Evolutionary conservation across 2,113 vertebrate genomes (phyloP), one percentile per base, ranked within the genome.

Genomic region (Melanocharis versteri): DNA sequence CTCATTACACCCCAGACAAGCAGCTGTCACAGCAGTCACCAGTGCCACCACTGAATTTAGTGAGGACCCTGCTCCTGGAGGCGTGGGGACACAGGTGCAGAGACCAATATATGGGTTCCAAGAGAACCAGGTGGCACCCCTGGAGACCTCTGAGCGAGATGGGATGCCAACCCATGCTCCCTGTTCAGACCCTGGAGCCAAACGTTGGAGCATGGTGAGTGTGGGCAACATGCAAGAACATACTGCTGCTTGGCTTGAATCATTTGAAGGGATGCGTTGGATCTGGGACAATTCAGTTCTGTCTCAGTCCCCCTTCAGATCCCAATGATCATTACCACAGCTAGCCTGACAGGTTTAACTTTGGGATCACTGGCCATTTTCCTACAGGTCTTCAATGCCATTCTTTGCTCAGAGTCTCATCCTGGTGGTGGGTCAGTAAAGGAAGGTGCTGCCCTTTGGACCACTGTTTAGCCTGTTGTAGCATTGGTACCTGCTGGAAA

Each of bases 191-290:
- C 21, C 15, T 20, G 20, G 19, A 72, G 39, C 37, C 47, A 62
- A 86, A 83, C 7, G 1, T 2, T 30, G 16, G 15, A 30, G 14
- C 0, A 0, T 3, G 2, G 28, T 9, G 5, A 76, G 28, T 4
- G 0, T 26, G 17, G 56, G 21, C 11, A 69, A 18, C 4, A 0
- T 14, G 16, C 28, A 79, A 40, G 39, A 50, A n/a, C 26, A 54
- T 11, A 15, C 5, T 26, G 7, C 35, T 45, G 15, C 22, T 44
- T 47, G 24, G 10, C 35, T 64, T 58, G 11, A 51, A 24, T 27
- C 4, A 31, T 71, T 54, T 80, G 35, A 66, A 45, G 28, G 28
- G 24, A 62, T 33, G 33, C 3, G 9, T 45, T 51, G 30, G 22
- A 17, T 45, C n/a, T 48, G 14, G 13, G 28, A 24, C 2, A 1